Conservation (phyloP, 2,113 vertebrate species). For the Steatornis caripensis region DNA sequence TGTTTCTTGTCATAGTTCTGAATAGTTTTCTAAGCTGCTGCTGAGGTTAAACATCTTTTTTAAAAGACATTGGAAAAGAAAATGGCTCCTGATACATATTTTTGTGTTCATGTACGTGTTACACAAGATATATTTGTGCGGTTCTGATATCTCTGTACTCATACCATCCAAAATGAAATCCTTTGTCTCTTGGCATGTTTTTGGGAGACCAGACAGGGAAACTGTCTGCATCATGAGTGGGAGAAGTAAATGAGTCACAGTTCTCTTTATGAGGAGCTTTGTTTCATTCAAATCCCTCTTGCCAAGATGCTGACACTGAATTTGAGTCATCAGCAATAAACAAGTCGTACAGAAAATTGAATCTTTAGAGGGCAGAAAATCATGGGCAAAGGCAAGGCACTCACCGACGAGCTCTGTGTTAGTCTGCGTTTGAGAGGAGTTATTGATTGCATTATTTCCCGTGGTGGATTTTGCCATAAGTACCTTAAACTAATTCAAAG, state of each 20-base stretch:
- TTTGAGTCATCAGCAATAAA: constrained; percentile 73
- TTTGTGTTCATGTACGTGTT: not conserved
- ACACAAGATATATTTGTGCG: not conserved
- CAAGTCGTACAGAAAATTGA: constrained; percentile 60
- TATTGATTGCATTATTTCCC: constrained; percentile 27
- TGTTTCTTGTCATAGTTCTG: not conserved
- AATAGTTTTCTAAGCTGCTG: not conserved
- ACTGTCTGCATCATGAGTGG: constrained; percentile 66
- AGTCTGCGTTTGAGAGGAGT: not conserved
- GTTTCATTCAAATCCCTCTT: constrained; percentile 70
- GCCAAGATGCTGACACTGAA: constrained; percentile 70
- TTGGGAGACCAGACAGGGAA: constrained; percentile 59
- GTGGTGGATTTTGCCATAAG: not conserved
- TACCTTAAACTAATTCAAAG: constrained; percentile 6
- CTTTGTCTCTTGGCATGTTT: constrained; percentile 57
- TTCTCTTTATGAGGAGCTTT: constrained; percentile 65
- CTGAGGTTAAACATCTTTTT: not conserved
- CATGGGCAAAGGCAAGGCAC: constrained; percentile 2
- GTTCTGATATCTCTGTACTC: not conserved
- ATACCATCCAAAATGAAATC: constrained; percentile 39
- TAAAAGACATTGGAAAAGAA: not conserved
- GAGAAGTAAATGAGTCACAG: constrained; percentile 70
- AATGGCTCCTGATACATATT: not conserved
- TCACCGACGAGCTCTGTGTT: not conserved
- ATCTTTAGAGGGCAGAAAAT: constrained; percentile 61